Evolutionary conservation across 1,140 invertebrate genomes (phyloP), one percentile per base, ranked within the genome.

Genomic region (Chionoecetes opilio): DNA sequence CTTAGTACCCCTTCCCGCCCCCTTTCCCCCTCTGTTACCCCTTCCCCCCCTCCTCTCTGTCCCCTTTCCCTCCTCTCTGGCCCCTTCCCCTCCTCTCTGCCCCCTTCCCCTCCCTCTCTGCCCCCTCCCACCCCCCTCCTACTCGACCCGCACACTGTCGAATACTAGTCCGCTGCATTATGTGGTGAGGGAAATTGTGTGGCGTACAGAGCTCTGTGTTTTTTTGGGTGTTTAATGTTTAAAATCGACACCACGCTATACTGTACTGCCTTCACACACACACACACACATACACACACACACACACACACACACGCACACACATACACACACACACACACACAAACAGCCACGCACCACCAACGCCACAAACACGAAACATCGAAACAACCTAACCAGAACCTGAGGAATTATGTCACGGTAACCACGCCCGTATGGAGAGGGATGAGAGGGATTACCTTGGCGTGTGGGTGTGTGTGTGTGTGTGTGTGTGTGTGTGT

Each of bases 281-380:
- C 35, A 26, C 32, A 86, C 84, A 3, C 32, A 86, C 84, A 3
- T 32, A 86, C 32, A 26, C 31, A 34, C 32, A 34, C 17, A 38
- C 29, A 86, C 29, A 17, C 35, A 34, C 32, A 21, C 32, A 86
- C 84, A 38, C 84, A 34, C 35, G 17, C 32, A 86, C 84, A 34
- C 32, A 34, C 84, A 86, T 32, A 86, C 32, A 86, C 84, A 86
- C 84, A 86, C 84, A 86, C 84, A 86, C 29, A 63, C 46, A 63
- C 84, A 17, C 31, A 86, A 14, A 86, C 31, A 75, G 3, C 3
- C 29, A 32, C 26, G 9, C 84, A 86, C 21, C 84, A 86, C 2
- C 5, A 0, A 17, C 84, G 84, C 84, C 84, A 86, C 84, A 86
- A 32, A 86, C 29, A 8, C 84, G 3, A 86, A 86, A 86, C 84